phyloP scores from a whole-genome alignment of 2,888 invertebrate genomes.

The Hydrotaea cyrtoneurina region DNA sequence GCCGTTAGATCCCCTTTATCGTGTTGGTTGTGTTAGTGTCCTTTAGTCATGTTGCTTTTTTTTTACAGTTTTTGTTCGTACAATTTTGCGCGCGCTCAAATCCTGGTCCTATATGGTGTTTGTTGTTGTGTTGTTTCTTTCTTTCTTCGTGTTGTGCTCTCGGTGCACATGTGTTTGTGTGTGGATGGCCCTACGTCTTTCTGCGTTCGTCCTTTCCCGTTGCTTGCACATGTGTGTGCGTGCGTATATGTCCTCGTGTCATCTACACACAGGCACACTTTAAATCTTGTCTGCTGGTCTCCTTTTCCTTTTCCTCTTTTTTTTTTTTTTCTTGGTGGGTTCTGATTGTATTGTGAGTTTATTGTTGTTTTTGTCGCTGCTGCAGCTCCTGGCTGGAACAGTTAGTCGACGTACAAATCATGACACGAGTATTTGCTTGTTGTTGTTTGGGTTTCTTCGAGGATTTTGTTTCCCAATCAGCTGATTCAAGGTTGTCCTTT shows the following conservation, averaged over 20 bases:
- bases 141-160: conserved; percentile 8
- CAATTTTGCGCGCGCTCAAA: conserved; percentile 62
- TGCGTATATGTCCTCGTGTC: conserved; percentile 50
- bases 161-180: conserved; percentile 16
- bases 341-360: conserved; percentile 40
- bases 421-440: conserved; percentile 43
- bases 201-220: neutral
- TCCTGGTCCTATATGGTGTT: conserved; percentile 36
- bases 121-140: neutral
- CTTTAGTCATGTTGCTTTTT: conserved; percentile 43
- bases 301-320: too few species aligned
- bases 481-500: conserved; percentile 63
- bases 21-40: conserved; percentile 22
- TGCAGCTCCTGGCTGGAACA: conserved; percentile 29
- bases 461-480: conserved; percentile 47
- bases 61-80: conserved; percentile 49
- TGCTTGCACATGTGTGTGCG: neutral
- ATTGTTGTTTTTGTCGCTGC: conserved; percentile 8
- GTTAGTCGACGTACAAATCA: conserved; percentile 43
- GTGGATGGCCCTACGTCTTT: neutral
- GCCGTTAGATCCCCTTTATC: conserved; percentile 7
- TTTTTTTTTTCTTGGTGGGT: conserved; percentile 25
- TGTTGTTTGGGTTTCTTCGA: conserved; percentile 12
- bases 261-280: conserved; percentile 56
- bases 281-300: conserved; percentile 40